Base-by-base conservation (phyloP, 1,140 invertebrate species). In the Maconellicoccus hirsutus region DNA sequence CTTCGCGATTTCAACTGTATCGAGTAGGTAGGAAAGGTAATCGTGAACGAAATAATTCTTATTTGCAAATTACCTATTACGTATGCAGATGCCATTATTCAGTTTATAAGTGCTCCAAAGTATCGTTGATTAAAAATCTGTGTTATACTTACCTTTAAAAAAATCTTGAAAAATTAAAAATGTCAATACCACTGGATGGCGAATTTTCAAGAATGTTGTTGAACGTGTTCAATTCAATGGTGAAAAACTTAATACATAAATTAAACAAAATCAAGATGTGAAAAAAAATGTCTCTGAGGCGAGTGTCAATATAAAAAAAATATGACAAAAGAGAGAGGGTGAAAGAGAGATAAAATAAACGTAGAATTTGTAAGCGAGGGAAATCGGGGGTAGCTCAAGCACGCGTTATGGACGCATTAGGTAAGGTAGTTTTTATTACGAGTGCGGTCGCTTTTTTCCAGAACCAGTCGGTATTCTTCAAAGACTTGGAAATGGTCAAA, bases 321-420 rank as follows among this genome's bases (percentile, higher is more conserved):
- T 52, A 6, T 52, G 42, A 52, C 42, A 52, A 52, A 52, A 52
- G 42, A 52, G 16, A 19, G n/a, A 52, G 42, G n/a, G 6, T 8
- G n/a, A 52, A 14, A 52, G 16, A 19, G n/a, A 52, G 42, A 52
- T 52, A 52, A 52, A 52, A 14, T 52, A 52, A 52, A 52, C 42
- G 42, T 52, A 8, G 42, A 52, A 52, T 52, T 52, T 52, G 16
- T 52, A 52, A 16, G 16, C 16, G 42, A 52, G n/a, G 42, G 42
- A 16, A 52, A 52, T 8, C 42, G 42, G 61, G 61, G 61, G 61
- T 16, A 66, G 25, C 21, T 12, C 25, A 66, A 66, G 61, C 61
- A 66, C 61, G 61, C 61, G 61, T 66, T 66, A 66, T 66, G 61
- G 61, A 66, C 61, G 61, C 61, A 66, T 66, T 66, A 66, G 61